Conservation (phyloP, 2,797 vertebrate species). For the Coranthus polyacanthus region DNA sequence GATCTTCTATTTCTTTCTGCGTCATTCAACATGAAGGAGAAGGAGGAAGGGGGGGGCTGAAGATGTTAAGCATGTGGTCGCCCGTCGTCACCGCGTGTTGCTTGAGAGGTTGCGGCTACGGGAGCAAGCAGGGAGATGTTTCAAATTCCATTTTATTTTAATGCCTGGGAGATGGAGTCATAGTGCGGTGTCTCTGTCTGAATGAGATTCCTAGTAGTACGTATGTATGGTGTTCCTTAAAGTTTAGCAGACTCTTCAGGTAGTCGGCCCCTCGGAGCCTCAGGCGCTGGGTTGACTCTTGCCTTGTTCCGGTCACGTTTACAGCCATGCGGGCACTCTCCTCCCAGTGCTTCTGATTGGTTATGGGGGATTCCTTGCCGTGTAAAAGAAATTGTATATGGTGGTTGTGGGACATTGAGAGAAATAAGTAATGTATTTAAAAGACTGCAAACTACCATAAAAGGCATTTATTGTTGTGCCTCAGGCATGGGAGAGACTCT, state of each 20-base stretch:
- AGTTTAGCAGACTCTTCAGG: no score
- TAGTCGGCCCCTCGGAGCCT: neutral
- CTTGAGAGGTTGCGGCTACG: neutral
- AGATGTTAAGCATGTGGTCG: constrained; percentile 64
- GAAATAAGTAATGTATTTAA: neutral
- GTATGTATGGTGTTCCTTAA: neutral
- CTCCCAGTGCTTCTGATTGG: constrained; percentile 71
- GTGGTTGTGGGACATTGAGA: neutral
- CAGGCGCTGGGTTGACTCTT: neutral
- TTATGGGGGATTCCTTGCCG: neutral
- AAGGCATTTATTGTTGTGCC: neutral
- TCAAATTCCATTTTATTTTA: neutral
- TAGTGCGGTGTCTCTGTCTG: neutral
- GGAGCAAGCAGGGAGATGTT: neutral
- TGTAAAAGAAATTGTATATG: neutral
- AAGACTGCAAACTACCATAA: neutral
- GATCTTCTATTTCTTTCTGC: constrained; percentile 32
- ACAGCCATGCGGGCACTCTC: constrained; percentile 44
- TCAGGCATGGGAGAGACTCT: neutral
- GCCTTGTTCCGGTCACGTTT: constrained; percentile 68
- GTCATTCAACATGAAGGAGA: constrained; percentile 44
- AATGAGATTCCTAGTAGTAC: no score
- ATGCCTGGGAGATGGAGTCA: no score
- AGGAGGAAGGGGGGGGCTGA: neutral
- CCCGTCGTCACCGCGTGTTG: constrained; percentile 57